Base-by-base conservation (phyloP, 2,797 vertebrate species). In the Pseudotriccus pelzelni region DNA sequence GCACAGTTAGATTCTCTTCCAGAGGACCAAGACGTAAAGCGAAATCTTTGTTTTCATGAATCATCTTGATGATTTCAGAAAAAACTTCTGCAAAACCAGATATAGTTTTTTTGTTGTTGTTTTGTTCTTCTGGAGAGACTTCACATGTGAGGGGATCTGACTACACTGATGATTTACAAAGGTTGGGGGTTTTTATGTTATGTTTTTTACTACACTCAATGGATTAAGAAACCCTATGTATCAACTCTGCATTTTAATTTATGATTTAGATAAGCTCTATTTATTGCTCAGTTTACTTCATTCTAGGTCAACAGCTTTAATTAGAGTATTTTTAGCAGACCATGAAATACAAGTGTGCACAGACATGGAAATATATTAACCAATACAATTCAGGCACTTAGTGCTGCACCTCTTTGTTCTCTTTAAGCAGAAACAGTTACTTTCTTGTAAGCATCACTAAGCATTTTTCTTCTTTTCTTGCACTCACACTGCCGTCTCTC, bases 211-310 rank as follows among this genome's bases (percentile, higher is more conserved):
- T 12, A 30, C 8, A n/a, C 23, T 89, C 22, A 56, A 24, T 58
- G 87, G 75, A 75, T 78, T 90, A 66, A 68, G 16, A 84, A 84
- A 43, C n/a, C 9, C 32, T 47, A 9, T 72, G 37, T 52, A 68
- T 30, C n/a, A 79, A 28, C 14, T 64, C 21, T 67, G 24, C 12
- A 50, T 90, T 90, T 68, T 81, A 64, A 84, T 81, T 80, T 86
- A n/a, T 91, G 34, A 60, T 92, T 87, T 82, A 84, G 62, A 66
- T 64, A 82, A 46, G 36, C 22, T 67, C 36, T 78, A n/a, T 80
- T 89, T 94, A 77, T 88, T 95, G 27, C 73, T 84, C 30, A 41
- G 39, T 94, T 96, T 91, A 62, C 73, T 90, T 94, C 43, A 80
- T 93, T 93, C 72, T 90, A 88, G 64, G 88, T 90, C 88, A 92